Evolutionary conservation across 2,888 invertebrate genomes (phyloP), one percentile per base, ranked within the genome.

Genomic region (Mythimna vitellina): DNA sequence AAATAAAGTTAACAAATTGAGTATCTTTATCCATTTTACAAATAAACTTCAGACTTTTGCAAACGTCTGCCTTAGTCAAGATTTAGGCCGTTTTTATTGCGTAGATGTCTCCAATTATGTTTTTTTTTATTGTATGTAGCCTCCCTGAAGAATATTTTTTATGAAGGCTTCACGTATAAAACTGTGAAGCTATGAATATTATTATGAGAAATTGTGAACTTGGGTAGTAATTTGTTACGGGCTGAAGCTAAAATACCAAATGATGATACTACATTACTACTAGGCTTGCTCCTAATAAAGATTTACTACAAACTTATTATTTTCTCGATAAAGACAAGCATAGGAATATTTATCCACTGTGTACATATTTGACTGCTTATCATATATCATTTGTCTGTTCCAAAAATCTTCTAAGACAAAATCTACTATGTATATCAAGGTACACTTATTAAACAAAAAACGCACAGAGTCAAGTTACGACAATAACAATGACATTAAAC

Each of bases 11-110:
- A 22, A 56, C 12, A 10, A 38, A 7, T 53, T n/a, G 22, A 67
- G n/a, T 22, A 54, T 70, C 65, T 32, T 61, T 76, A 60, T 67
- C n/a, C 12, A 54, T 25, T 65, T 64, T 61, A n/a, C 25, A 42
- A 68, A 63, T 60, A 65, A 67, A 62, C 29, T 73, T 65, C n/a
- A 38, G 51, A 32, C 20, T 54, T 81, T 73, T 51, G 10, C 35
- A 66, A 29, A 54, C 35, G 46, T 57, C 42, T 66, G 35, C 35
- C n/a, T 42, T 25, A 35, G 12, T 73, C 35, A 53, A 56, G 60
- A 70, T 63, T 68, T 68, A 32, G 46, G 17, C 1, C 35, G 9
- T 42, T 76, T 74, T 70, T 75, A 65, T 75, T 65, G 46, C 64
- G 51, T 56, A n/a, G 51, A 29, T 56, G 51, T 12, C 12, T 54